phyloP scores from a whole-genome alignment of 1,140 invertebrate genomes.

The Micrasema minimum region DNA sequence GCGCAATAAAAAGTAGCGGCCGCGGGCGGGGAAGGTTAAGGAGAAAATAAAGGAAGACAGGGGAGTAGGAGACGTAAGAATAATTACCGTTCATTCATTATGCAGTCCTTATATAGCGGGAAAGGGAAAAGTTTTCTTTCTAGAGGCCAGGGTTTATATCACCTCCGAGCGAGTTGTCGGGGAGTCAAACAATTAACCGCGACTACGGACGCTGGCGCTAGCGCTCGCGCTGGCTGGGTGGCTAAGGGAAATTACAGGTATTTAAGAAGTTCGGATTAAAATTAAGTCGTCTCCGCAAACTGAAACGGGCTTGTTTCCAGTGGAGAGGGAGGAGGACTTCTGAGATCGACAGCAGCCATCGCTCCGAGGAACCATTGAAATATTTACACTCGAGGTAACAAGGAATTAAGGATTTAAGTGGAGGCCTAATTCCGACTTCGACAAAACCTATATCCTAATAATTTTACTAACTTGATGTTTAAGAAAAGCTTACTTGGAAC shows the following conservation, averaged over 20 bases:
- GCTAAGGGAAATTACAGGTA: constrained; percentile 43
- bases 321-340: neutral
- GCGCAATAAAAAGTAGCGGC: constrained; percentile 43
- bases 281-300: constrained; percentile 44
- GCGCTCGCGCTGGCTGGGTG: constrained; percentile 15
- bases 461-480: no score
- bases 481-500: no score
- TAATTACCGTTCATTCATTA: constrained; percentile 63
- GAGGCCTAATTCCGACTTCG: no score
- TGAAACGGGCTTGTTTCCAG: neutral
- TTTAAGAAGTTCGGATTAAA: constrained; percentile 53
- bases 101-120: constrained; percentile 57
- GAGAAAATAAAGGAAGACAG: constrained; percentile 47
- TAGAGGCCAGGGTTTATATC: constrained; percentile 55
- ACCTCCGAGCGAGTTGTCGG: constrained; percentile 55
- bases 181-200: constrained; percentile 60
- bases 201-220: constrained; percentile 2
- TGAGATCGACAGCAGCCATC: neutral
- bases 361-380: no score
- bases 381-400: no score
- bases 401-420: no score
- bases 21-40: constrained; percentile 22
- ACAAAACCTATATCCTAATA: no score
- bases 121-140: constrained; percentile 45
- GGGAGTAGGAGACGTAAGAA: constrained; percentile 57